Evolutionary conservation across 2,113 vertebrate genomes (phyloP), one percentile per base, ranked within the genome.

Genomic region (Scomber japonicus): DNA sequence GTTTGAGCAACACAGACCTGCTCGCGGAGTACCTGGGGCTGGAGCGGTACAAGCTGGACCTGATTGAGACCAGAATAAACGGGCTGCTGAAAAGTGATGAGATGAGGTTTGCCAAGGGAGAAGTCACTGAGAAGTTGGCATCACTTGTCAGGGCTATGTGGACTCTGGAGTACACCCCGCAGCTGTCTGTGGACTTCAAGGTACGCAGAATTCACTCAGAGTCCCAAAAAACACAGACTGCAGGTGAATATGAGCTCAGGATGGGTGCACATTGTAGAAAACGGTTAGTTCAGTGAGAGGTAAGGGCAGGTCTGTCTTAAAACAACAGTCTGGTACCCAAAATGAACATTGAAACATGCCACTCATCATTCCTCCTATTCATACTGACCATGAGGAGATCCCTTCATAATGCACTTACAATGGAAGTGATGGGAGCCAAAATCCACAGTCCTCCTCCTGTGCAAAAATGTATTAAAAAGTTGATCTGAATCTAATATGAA

Each of bases 121-220:
- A 97, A 80, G 97, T 97, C 70, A 98, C 97, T 4, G 95, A 95
- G 81, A 96, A 96, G 68, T 57, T 98, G 94, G 97, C 97, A 0
- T 94, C 93, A 0, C 93, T 98, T 4, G 96, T 98, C 53, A 91
- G 97, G 75, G 96, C 96, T 70, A 96, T 98, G 80, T 98, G 97
- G 97, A 98, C 96, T 3, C 94, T 96, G 81, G 95, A 97, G 78
- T 98, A 98, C 92, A 97, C 95, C 46, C 97, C 97, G 21, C 96
- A 97, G 91, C 96, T 98, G 83, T 98, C 97, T 0, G 96, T 96
- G 0, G 96, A 97, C 86, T 98, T 98, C 90, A 98, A 98, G 97
- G 97, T 98, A 93, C 24, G 2, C 30, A 3, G 5, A 54, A 24
- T 13, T 4, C n/a, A 48, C 51, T 8, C 12, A 13, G 4, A 3